Evolutionary conservation across 2,888 invertebrate genomes (phyloP).

Genomic region (Agriopis marginaria): DNA sequence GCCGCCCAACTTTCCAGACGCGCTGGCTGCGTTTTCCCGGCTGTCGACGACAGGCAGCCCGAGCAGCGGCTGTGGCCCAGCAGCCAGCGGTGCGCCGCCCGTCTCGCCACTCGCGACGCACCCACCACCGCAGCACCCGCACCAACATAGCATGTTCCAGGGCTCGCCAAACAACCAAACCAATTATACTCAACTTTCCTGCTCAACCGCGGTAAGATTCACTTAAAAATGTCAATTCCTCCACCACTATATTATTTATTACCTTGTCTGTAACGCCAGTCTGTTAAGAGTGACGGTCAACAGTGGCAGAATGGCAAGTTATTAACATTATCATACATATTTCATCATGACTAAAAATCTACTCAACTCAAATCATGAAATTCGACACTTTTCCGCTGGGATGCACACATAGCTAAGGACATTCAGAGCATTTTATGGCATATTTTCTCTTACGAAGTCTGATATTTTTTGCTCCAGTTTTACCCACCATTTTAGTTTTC

Average conservation of each 20-base stretch:
- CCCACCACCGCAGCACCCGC: conserved; percentile 67
- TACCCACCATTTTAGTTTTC: too few relatives aligned
- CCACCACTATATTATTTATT: background rate
- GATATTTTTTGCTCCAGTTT: too few relatives aligned
- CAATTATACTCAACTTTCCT: conserved; percentile 77
- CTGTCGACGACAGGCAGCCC: conserved; percentile 90
- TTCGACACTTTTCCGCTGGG: too few relatives aligned
- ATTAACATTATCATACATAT: too few relatives aligned
- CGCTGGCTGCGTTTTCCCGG: conserved; percentile 94
- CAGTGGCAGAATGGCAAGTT: too few relatives aligned
- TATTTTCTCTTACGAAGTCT: too few relatives aligned
- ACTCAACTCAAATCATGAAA: too few relatives aligned
- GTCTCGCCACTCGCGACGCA: conserved; percentile 80
- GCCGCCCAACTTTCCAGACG: conserved; percentile 97
- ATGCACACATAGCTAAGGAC: too few relatives aligned
- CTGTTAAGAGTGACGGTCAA: too few relatives aligned
- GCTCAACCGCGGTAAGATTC: conserved; percentile 80
- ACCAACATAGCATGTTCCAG: conserved; percentile 64
- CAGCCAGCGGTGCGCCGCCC: conserved; percentile 68
- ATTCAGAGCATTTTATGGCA: too few relatives aligned
- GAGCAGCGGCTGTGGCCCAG: conserved; percentile 64
- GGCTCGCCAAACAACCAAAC: conserved; percentile 72
- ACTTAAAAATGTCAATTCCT: background rate
- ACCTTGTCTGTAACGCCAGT: too few relatives aligned
- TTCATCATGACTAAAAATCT: too few relatives aligned